Percentiles rank a stretch among this genome's conserved stretches.
Conservation (phyloP, 2,113 vertebrate species). For the Percopsis transmontana region DNA sequence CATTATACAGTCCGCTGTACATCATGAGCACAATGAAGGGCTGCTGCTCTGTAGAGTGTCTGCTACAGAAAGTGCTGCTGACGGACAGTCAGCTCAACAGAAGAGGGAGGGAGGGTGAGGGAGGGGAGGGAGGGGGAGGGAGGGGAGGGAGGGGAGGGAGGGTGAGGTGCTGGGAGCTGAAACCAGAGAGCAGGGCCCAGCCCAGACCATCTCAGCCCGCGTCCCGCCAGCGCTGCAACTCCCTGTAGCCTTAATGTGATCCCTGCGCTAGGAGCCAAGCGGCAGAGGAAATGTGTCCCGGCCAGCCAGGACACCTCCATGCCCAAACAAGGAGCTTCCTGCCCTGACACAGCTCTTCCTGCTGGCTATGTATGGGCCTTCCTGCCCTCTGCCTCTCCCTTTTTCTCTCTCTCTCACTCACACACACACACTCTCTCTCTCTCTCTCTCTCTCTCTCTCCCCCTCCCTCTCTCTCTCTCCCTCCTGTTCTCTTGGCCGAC, state of each 20-base stretch:
- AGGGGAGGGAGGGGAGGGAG: slow-evolving; percentile 21
- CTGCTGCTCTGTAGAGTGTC: slow-evolving; percentile 44
- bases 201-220: slow-evolving; percentile 54
- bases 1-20: slow-evolving; percentile 17
- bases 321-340: slow-evolving; percentile 84
- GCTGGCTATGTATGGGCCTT: slow-evolving; percentile 84
- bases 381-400: slow-evolving; percentile 65
- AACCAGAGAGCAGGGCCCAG: slow-evolving; percentile 56
- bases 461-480: slow-evolving; percentile 51
- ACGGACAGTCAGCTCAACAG: slow-evolving; percentile 48
- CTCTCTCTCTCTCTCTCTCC: slow-evolving; percentile 53
- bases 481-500: slow-evolving; percentile 61
- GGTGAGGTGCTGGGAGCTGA: slow-evolving; percentile 35
- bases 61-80: slow-evolving; percentile 37
- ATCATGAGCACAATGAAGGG: slow-evolving; percentile 37
- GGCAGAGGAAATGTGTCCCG: slow-evolving; percentile 78
- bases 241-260: slow-evolving; percentile 77
- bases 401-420: slow-evolving; percentile 35
- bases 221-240: slow-evolving; percentile 68
- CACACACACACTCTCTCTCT: slow-evolving; percentile 26
- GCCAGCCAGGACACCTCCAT: slow-evolving; percentile 77
- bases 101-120: background rate
- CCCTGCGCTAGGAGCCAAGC: slow-evolving; percentile 72
- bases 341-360: slow-evolving; percentile 79
- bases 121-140: background rate